Percentiles rank a stretch among this genome's conserved stretches.
phyloP scores from a whole-genome alignment of 2,797 vertebrate genomes.

The Eulemur mongoz region DNA sequence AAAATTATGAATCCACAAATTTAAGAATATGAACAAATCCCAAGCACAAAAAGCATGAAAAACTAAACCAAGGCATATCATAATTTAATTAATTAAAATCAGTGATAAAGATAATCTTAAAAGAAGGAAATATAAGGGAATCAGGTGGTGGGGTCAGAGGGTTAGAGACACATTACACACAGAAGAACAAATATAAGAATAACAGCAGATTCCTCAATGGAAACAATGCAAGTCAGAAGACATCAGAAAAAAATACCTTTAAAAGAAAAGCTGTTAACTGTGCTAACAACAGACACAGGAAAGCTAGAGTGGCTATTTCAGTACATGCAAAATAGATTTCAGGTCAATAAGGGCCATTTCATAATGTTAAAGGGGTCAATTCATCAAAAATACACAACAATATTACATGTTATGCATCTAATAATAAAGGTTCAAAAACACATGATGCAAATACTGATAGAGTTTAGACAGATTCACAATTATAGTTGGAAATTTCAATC shows the following conservation, averaged over 20 bases:
- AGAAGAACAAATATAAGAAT: neutral
- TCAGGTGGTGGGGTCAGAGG: neutral
- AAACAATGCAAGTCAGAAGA: neutral
- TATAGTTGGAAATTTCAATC: neutral
- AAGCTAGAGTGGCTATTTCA: neutral
- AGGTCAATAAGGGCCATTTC: neutral
- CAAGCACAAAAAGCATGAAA: neutral
- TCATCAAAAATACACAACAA: constrained; percentile 9
- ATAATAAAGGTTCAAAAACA: constrained; percentile 35
- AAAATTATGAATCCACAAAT: constrained; percentile 38
- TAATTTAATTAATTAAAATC: constrained; percentile 39
- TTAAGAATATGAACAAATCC: constrained; percentile 10
- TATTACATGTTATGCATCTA: neutral
- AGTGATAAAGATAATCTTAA: neutral
- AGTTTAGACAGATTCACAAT: neutral
- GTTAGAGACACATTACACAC: neutral
- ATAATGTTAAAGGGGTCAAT: neutral
- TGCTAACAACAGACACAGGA: neutral
- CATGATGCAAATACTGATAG: neutral
- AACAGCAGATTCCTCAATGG: neutral
- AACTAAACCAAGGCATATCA: neutral
- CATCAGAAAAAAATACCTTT: constrained; percentile 2
- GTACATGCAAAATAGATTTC: neutral
- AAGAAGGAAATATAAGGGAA: neutral
- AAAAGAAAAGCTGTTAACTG: constrained; percentile 5